phyloP scores from a whole-genome alignment of 2,113 vertebrate genomes.

The Mellivora capensis region DNA sequence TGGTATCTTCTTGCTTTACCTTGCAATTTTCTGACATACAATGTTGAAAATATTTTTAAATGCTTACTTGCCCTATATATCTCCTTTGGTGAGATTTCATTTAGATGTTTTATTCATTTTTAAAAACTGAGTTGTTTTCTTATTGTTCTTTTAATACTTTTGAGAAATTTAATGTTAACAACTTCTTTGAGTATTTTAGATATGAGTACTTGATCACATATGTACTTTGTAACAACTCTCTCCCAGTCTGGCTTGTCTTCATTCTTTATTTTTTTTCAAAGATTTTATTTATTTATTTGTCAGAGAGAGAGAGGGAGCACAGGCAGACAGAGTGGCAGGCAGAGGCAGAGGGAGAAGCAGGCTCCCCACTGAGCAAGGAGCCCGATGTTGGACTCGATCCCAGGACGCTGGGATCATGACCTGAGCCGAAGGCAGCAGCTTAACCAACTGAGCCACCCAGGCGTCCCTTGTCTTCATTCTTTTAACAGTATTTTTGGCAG shows the following conservation, averaged over 20 bases:
- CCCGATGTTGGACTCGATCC: no score
- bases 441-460: no score
- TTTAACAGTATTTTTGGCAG: not conserved
- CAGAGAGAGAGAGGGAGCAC: no score
- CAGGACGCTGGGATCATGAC: no score
- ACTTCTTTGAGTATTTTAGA: not conserved
- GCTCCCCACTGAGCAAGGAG: no score
- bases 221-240: accelerated
- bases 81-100: not conserved
- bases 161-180: not conserved
- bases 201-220: not conserved
- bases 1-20: not conserved
- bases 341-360: no score
- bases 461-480: not conserved
- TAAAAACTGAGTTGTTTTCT: not conserved
- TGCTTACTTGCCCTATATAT: not conserved
- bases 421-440: no score
- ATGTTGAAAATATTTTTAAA: accelerated
- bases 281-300: no score
- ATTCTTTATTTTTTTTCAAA: no score
- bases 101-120: not conserved
- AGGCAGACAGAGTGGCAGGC: no score
- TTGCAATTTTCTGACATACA: not conserved
- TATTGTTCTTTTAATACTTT: not conserved
- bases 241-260: not conserved